Evolutionary conservation across 2,888 invertebrate species (phyloP), one percentile per base, ranked within the genome.

Genomic region (Andrena chrysosceles): DNA sequence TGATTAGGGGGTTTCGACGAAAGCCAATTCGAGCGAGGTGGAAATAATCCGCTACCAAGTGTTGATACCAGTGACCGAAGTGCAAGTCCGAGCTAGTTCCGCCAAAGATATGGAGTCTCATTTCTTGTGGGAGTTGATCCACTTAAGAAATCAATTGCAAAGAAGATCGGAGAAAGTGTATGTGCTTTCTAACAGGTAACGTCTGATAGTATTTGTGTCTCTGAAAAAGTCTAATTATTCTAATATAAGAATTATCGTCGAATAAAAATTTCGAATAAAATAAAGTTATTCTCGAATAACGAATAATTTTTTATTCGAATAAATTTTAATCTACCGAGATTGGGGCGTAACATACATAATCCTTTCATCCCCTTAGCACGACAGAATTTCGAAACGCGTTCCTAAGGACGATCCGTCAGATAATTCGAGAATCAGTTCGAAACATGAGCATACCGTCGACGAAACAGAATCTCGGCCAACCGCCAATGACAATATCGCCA

Each of bases 31-130:
- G 69, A 97, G 97, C 90, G 98, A 98, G 94, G 98, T 98, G 86
- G 99, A 99, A 95, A 98, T 99, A 91, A 98, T 99, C 93, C 96
- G 99, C 89, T 99, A 99, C 95, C 99, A 99, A 95, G 99, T 99
- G 79, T 95, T 99, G 87, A 99, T 99, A 91, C 99, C 99, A 0
- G 99, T 99, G 60, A 98, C 98, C 26, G 99, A 99, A 95, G 99
- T 99, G 59, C 99, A 99, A 95, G 99, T 99, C 59, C 96, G 99
- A 81, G 98, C 98, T 56, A 98, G 98, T 56, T 98, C 98, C 2
- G 98, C 98, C 81, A 98, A 98, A 93, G 98, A 99, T 92, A 97
- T 98, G 96, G 99, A 99, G 93, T 98, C 97, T 83, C 99, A 99
- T 95, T 99, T 98, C 95, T 96, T 99, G 83, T 99, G 99, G 99